Conservation (phyloP, 2,888 invertebrate genomes). For the Microplitis manilae region DNA sequence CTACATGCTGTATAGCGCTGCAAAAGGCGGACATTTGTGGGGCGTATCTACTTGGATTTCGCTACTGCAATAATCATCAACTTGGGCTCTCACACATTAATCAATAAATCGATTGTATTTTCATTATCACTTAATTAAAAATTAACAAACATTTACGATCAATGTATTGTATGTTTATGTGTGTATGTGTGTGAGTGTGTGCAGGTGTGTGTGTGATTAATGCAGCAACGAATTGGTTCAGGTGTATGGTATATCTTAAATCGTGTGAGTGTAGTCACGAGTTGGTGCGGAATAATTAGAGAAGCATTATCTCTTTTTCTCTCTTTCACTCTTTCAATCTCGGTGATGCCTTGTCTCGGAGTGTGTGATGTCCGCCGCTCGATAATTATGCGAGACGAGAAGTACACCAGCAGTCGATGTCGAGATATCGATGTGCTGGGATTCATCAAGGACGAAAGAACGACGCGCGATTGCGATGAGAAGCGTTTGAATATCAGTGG, state of each 20-base stretch:
- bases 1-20: neutral
- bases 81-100: neutral
- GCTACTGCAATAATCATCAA: slow-evolving; percentile 3
- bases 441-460: slow-evolving; percentile 30
- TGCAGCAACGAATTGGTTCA: slow-evolving; percentile 1
- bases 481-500: slow-evolving; percentile 12
- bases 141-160: neutral
- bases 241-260: neutral
- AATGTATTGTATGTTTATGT: neutral
- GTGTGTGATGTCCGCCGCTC: slow-evolving; percentile 35
- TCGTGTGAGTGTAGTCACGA: slow-evolving; percentile 22
- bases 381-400: slow-evolving; percentile 33
- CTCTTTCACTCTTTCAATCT: neutral
- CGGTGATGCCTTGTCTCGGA: neutral
- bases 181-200: neutral
- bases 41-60: slow-evolving; percentile 24
- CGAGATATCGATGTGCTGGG: slow-evolving; percentile 35
- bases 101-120: neutral
- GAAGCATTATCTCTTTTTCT: slow-evolving; percentile 21
- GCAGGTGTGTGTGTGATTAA: neutral
- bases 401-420: slow-evolving; percentile 30
- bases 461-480: slow-evolving; percentile 29
- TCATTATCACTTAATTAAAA: neutral
- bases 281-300: slow-evolving; percentile 40
- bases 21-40: slow-evolving; percentile 25